Evolutionary conservation across 2,113 vertebrate genomes (phyloP).

Genomic region (Syngnathoides biaculeatus): DNA sequence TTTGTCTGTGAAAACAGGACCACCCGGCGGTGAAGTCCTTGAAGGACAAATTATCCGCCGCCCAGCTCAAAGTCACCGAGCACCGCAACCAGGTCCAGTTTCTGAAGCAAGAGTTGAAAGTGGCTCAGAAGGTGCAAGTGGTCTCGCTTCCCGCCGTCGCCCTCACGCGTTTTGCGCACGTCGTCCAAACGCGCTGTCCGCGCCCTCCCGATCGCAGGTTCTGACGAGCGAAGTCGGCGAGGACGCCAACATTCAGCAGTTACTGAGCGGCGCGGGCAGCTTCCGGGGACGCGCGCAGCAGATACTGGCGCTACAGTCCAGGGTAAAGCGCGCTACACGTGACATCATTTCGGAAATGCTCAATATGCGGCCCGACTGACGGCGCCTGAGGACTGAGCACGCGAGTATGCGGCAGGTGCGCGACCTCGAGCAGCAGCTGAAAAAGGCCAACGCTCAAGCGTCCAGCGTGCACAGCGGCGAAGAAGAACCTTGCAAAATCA

Average conservation of each 20-base stretch:
- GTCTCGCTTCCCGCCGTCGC: neutral
- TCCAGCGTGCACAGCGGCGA: slow-evolving; percentile 40
- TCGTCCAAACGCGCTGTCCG: neutral
- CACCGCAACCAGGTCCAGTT: slow-evolving; percentile 89
- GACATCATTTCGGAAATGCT: neutral
- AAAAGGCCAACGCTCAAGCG: slow-evolving; percentile 34
- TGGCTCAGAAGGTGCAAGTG: slow-evolving; percentile 81
- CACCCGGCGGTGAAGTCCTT: slow-evolving; percentile 77
- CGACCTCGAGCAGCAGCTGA: slow-evolving; percentile 84
- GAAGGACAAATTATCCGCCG: slow-evolving; percentile 81
- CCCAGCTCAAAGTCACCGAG: slow-evolving; percentile 81
- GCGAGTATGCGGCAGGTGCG: slow-evolving; percentile 72
- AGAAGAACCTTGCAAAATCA: slow-evolving; percentile 60
- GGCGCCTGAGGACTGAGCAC: neutral
- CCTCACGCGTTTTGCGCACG: neutral
- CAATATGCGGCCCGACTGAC: no score
- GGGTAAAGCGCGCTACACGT: slow-evolving; percentile 72
- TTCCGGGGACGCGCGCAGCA: slow-evolving; percentile 92
- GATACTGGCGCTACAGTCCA: slow-evolving; percentile 84
- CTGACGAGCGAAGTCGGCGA: slow-evolving; percentile 86
- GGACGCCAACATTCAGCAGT: slow-evolving; percentile 80
- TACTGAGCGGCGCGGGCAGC: slow-evolving; percentile 74
- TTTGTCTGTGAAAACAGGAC: slow-evolving; percentile 59
- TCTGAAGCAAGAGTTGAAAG: slow-evolving; percentile 81
- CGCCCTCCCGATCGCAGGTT: slow-evolving; percentile 66